Conservation (phyloP, 2,888 invertebrate species). For the Lasioglossum pauxillum region DNA sequence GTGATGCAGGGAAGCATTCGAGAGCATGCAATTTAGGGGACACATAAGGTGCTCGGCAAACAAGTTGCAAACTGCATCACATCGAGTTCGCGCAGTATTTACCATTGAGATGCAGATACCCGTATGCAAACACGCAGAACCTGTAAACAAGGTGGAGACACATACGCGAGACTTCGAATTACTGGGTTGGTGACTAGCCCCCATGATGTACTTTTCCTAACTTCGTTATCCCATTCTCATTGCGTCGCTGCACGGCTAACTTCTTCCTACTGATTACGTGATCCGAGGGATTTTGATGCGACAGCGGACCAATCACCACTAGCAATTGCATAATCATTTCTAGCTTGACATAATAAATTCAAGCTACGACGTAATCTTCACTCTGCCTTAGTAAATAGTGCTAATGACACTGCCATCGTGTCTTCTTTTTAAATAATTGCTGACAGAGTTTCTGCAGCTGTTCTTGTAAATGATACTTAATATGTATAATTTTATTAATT, state of each 20-base stretch:
- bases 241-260: slow-evolving; percentile 22
- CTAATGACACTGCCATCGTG: too few relatives aligned
- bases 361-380: not conserved
- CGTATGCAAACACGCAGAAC: slow-evolving; percentile 67
- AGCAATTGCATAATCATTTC: not conserved
- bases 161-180: slow-evolving; percentile 49
- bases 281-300: slow-evolving; percentile 2
- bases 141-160: slow-evolving; percentile 48
- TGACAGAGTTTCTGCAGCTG: not conserved
- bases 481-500: not conserved
- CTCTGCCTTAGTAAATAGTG: not conserved
- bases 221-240: slow-evolving; percentile 64
- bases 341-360: not conserved
- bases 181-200: slow-evolving; percentile 49
- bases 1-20: slow-evolving; percentile 15
- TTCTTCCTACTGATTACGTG: slow-evolving; percentile 50
- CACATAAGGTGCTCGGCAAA: slow-evolving; percentile 51
- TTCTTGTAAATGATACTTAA: not conserved
- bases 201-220: slow-evolving; percentile 71
- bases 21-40: slow-evolving; percentile 41
- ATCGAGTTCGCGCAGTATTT: slow-evolving; percentile 60
- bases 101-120: slow-evolving; percentile 68
- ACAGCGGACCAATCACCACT: not conserved
- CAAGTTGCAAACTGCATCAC: slow-evolving; percentile 59
- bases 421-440: not conserved